Conservation (phyloP, 1,140 invertebrate species). For the Yoshiicerus persimilis region DNA sequence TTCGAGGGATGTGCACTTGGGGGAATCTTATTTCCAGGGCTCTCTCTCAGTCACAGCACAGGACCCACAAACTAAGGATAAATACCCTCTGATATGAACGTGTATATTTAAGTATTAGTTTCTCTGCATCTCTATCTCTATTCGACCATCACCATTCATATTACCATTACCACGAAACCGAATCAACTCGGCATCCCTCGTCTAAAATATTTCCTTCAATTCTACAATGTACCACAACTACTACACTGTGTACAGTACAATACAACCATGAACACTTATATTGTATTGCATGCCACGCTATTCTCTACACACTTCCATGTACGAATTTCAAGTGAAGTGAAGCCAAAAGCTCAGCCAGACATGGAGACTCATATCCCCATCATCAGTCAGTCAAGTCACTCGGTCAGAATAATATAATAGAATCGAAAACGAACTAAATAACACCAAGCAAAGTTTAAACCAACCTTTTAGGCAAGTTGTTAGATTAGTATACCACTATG, state of each 20-base stretch:
- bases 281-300: background rate
- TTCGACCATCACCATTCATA: slow-evolving; percentile 4
- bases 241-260: background rate
- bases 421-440: background rate
- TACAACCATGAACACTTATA: background rate
- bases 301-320: background rate
- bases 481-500: background rate
- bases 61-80: background rate
- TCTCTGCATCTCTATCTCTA: background rate
- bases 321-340: background rate
- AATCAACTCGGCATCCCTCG: slow-evolving; percentile 33
- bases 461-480: background rate
- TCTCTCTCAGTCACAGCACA: background rate
- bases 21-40: slow-evolving; percentile 24
- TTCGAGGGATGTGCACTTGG: slow-evolving; percentile 34
- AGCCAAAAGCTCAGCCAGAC: slow-evolving; percentile 21
- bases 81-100: background rate
- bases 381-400: slow-evolving; percentile 7
- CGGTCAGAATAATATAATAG: background rate
- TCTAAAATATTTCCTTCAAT: slow-evolving; percentile 24
- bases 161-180: background rate
- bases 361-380: background rate
- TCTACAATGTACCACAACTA: background rate
- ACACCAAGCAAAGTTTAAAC: background rate
- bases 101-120: too few relatives aligned